These are phyloP conservation scores for Leptinotarsa juncta DNA, from an alignment of 2,888 invertebrate species.

Conservation along the genomic window DNA sequence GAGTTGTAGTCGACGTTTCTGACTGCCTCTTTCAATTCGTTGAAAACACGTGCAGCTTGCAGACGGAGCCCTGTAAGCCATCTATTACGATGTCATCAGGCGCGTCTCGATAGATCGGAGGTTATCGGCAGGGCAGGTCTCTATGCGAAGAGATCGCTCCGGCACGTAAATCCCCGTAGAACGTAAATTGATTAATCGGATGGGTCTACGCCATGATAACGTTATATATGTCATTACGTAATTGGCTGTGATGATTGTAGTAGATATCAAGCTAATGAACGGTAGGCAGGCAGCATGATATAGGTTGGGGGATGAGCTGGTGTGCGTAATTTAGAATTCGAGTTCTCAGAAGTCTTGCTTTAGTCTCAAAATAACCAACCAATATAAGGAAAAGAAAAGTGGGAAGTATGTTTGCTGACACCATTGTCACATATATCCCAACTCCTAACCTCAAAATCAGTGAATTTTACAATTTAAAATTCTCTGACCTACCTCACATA, in stretches of 20 bases:
- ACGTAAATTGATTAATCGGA: slow-evolving; percentile 34
- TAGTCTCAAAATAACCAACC: no score
- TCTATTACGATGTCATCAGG: slow-evolving; percentile 5
- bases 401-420: no score
- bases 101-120: slow-evolving; percentile 11
- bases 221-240: slow-evolving; percentile 19
- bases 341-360: neutral
- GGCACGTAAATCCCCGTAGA: slow-evolving; percentile 34
- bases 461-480: no score
- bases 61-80: slow-evolving; percentile 11
- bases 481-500: no score
- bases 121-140: slow-evolving; percentile 17
- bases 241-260: slow-evolving; percentile 16
- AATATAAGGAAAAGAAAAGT: no score
- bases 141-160: slow-evolving; percentile 13
- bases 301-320: neutral
- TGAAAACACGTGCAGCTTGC: slow-evolving; percentile 10
- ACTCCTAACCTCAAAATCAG: no score
- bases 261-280: slow-evolving; percentile 6
- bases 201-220: slow-evolving; percentile 25
- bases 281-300: neutral
- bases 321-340: neutral
- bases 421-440: no score
- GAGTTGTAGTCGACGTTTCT: slow-evolving; percentile 19
- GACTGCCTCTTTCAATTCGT: slow-evolving; percentile 4